Evolutionary conservation across 1,140 invertebrate genomes (phyloP), one percentile per base, ranked within the genome.

Genomic region (Drosophila miranda): DNA sequence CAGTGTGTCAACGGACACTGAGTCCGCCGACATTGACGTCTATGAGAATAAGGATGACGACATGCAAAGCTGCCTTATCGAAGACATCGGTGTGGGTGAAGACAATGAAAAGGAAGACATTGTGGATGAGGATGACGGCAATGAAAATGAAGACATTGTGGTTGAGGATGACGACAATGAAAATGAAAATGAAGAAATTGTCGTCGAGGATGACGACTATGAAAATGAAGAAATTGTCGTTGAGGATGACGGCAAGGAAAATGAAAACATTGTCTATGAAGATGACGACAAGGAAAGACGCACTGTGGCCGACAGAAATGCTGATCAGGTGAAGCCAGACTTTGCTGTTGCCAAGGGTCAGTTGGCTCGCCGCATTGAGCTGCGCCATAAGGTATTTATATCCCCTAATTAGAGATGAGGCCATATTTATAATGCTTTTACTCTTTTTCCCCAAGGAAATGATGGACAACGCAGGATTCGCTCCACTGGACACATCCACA

Each of bases 401-500:
- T 64, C 34, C 5, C 11, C 9, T 21, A 11, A 1, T 16, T 16
- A 7, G 6, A 38, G 1, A 28, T 4, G 0, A 2, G 3, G 1
- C 41, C 1, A 9, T 42, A 6, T 16, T 13, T 9, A 38, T 52
- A 43, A 50, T 38, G 9, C 9, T 4, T 21, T 30, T 21, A 6
- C 23, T 21, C 1, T n/a, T 44, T 53, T 21, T 19, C 19, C 8
- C 6, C 11, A 52, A 86, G 77, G 49, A 71, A 16, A 61, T 58
- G n/a, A 23, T 51, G 3, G 26, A 62, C 2, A 68, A 16, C 3
- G 48, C 46, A 0, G 14, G 48, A 9, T 90, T 89, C 58, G 68
- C 62, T 1, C 89, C 89, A 0, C 6, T 75, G 43, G 78, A 88
- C 16, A 71, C 87, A 1, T 90, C 86, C 0, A 76, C 89, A 7